Percentiles rank a stretch among this genome's conserved stretches.
Evolutionary conservation across 2,888 invertebrate species (phyloP).

Genomic region (Chloroclysta siterata): DNA sequence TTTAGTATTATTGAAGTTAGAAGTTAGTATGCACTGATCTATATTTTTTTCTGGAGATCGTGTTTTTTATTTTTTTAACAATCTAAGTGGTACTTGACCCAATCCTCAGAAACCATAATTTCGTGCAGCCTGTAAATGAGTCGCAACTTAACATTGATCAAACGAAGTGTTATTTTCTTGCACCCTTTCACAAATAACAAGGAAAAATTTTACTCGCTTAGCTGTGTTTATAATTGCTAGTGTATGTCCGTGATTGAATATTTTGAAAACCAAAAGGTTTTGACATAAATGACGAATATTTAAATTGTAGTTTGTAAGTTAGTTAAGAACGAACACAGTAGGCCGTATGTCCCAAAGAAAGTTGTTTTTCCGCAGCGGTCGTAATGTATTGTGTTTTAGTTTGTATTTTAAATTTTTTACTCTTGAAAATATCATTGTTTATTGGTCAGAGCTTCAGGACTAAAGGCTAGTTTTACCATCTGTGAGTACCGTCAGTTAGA

Average conservation of each 20-base stretch:
- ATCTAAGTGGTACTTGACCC: too few relatives aligned
- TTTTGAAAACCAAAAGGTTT: constrained; percentile 9
- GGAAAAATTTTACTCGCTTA: background rate
- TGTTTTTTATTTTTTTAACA: too few relatives aligned
- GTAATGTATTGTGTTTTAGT: constrained; percentile 13
- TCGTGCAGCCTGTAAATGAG: too few relatives aligned
- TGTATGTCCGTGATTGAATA: background rate
- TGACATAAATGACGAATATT: constrained; percentile 16
- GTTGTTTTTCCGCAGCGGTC: constrained; percentile 16
- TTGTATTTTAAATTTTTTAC: background rate
- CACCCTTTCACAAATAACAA: background rate
- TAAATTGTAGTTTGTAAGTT: constrained; percentile 20
- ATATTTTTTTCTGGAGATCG: too few relatives aligned
- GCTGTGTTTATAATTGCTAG: constrained; percentile 1
- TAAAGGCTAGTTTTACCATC: too few relatives aligned
- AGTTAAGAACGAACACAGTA: constrained; percentile 10
- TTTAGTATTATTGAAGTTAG: too few relatives aligned
- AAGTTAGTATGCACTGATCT: too few relatives aligned
- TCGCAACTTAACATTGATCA: background rate
- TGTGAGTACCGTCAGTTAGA: too few relatives aligned
- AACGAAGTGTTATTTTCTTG: background rate
- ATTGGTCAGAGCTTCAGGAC: background rate
- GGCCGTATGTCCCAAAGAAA: constrained; percentile 23
- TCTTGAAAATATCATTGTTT: background rate
- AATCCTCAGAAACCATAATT: too few relatives aligned